A percentile compares a stretch with the other conserved stretches of the same genome.
phyloP scores from a whole-genome alignment of 1,140 invertebrate species.

The Drosophila suzukii region DNA sequence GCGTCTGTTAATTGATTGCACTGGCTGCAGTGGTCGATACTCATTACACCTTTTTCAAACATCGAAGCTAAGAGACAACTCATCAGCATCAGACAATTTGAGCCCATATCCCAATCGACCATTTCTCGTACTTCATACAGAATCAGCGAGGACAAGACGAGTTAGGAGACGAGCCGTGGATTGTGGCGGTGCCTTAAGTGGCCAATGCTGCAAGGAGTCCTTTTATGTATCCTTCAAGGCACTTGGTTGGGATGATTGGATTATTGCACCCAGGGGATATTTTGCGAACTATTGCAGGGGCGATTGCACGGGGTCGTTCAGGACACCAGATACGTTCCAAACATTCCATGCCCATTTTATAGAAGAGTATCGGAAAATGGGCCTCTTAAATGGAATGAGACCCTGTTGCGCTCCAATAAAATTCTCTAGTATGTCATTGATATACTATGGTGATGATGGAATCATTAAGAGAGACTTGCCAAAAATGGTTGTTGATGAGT shows the following conservation, averaged over 20 bases:
- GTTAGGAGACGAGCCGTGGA: conserved; percentile 92
- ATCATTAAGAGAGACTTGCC: conserved; percentile 97
- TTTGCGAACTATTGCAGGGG: conserved; percentile 97
- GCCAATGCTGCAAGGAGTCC: conserved; percentile 95
- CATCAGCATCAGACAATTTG: conserved; percentile 15
- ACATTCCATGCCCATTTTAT: conserved; percentile 96
- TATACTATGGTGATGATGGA: conserved; percentile 96
- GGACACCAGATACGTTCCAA: conserved; percentile 93
- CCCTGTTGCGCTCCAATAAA: conserved; percentile 97
- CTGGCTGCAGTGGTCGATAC: conserved; percentile 91
- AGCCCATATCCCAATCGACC: conserved; percentile 88
- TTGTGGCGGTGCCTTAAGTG: conserved; percentile 90
- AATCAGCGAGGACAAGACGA: conserved; percentile 87
- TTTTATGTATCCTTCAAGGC: conserved; percentile 96
- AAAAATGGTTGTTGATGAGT: conserved; percentile 98
- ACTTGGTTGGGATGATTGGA: conserved; percentile 97
- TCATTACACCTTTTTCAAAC: conserved; percentile 85
- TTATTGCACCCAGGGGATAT: conserved; percentile 95
- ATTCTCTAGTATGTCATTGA: conserved; percentile 95
- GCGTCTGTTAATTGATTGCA: conserved; percentile 92
- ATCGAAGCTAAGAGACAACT: conserved; percentile 14
- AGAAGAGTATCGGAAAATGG: conserved; percentile 93
- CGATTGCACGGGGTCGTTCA: conserved; percentile 90
- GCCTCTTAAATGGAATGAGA: conserved; percentile 90
- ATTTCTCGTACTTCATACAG: conserved; percentile 93